Evolutionary conservation across 2,888 invertebrate genomes (phyloP).

Genomic region (Caenorhabditis sp.): DNA sequence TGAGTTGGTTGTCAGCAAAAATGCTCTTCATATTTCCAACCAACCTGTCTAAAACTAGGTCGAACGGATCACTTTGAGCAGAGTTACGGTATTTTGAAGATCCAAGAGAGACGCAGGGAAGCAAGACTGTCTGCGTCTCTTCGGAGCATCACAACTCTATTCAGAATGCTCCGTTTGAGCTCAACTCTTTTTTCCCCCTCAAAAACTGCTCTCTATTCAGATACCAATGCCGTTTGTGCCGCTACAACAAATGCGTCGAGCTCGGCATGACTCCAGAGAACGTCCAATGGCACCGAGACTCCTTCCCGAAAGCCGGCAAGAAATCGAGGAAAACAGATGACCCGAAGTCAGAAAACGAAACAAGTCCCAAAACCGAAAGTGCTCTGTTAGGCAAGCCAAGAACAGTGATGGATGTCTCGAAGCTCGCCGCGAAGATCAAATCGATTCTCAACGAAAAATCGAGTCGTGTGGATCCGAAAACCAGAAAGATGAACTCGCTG

Average conservation of each 20-base stretch:
- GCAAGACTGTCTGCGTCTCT: background rate
- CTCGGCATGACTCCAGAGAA: constrained; percentile 71
- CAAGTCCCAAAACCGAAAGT: constrained; percentile 4
- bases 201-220: constrained; percentile 10
- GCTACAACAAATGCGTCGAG: constrained; percentile 65
- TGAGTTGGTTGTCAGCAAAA: too few species aligned
- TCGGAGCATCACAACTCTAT: background rate
- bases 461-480: background rate
- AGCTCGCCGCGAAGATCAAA: constrained; percentile 15
- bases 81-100: background rate
- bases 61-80: background rate
- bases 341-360: background rate
- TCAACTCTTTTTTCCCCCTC: background rate
- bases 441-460: constrained; percentile 30
- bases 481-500: constrained; percentile 45
- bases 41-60: too few species aligned
- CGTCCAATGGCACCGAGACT: constrained; percentile 24
- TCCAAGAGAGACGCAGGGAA: background rate
- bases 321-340: background rate
- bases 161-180: background rate
- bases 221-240: constrained; percentile 64
- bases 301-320: background rate
- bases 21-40: too few species aligned
- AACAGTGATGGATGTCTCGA: constrained; percentile 45
- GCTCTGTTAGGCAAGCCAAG: constrained; percentile 25